Conservation (phyloP, 2,797 vertebrate genomes). For the Diglossa cyanea region DNA sequence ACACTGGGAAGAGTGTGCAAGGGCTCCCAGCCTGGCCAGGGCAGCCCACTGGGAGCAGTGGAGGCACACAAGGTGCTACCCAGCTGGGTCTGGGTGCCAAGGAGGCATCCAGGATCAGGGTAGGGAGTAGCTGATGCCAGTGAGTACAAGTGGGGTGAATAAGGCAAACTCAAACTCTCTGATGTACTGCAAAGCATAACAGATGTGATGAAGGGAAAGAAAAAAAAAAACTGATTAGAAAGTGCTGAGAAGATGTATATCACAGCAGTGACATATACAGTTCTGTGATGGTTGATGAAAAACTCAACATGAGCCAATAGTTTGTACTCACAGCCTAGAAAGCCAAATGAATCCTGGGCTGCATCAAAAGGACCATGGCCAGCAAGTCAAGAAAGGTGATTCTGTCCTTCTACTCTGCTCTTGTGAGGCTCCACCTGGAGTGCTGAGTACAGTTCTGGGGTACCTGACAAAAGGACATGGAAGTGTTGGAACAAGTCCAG, state of each 20-base stretch:
- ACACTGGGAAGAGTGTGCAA: accelerated
- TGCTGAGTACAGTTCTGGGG: background rate
- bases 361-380: accelerated
- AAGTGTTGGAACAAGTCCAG: background rate
- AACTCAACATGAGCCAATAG: background rate
- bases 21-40: background rate
- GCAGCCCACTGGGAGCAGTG: accelerated
- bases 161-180: background rate
- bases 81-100: background rate
- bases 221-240: background rate
- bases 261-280: background rate
- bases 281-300: background rate
- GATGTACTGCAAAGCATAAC: background rate
- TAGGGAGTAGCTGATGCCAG: background rate
- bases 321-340: background rate
- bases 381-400: background rate
- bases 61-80: background rate
- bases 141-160: background rate
- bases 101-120: accelerated
- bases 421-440: background rate
- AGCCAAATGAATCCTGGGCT: background rate
- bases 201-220: background rate
- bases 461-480: background rate
- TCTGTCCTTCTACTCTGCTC: background rate
- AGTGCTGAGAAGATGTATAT: background rate